Evolutionary conservation across 2,797 vertebrate species (phyloP).

Genomic region (Poliocrania exsul): DNA sequence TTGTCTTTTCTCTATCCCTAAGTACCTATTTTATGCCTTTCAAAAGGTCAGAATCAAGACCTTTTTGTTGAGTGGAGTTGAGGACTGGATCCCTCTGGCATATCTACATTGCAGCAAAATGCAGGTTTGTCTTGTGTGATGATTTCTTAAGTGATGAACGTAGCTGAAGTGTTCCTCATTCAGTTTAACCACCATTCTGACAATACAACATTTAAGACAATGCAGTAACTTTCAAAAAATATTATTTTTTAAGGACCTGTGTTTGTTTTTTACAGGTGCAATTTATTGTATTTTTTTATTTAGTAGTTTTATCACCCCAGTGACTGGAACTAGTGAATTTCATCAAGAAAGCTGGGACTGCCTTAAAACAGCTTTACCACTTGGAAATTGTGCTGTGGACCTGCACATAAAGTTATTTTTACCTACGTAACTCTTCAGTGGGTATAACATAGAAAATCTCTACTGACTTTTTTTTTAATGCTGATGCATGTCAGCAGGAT

Average conservation of each 20-base stretch:
- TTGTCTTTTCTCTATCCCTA: neutral
- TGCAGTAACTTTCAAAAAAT: neutral
- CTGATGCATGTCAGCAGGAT: neutral
- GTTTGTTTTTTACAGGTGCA: neutral
- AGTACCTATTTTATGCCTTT: neutral
- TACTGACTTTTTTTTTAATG: neutral
- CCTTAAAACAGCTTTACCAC: neutral
- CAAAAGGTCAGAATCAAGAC: neutral
- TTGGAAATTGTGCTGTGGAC: neutral
- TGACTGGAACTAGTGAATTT: neutral
- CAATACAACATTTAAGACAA: neutral
- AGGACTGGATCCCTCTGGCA: neutral
- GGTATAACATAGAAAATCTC: conserved; percentile 3
- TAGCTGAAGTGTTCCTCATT: neutral
- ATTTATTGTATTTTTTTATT: neutral
- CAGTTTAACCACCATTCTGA: neutral
- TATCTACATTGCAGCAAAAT: neutral
- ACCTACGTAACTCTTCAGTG: neutral
- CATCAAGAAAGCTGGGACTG: neutral
- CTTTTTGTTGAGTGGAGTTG: neutral
- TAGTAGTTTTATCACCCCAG: neutral
- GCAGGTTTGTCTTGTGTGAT: neutral
- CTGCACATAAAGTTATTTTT: neutral
- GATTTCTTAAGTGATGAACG: neutral
- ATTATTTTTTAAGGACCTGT: neutral